Base-by-base conservation (phyloP, 1,140 invertebrate genomes). In the Drosophila equinoxialis region DNA sequence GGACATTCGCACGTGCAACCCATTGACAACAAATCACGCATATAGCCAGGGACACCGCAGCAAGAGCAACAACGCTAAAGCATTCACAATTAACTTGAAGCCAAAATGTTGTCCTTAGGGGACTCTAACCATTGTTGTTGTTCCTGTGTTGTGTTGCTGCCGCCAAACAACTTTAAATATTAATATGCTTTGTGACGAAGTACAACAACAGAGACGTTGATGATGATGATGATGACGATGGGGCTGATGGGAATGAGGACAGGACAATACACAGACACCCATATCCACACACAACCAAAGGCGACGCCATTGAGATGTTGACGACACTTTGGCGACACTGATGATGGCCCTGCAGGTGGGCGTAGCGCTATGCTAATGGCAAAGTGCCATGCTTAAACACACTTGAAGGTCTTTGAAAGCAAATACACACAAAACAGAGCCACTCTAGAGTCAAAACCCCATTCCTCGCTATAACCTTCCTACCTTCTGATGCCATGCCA, bases 21-120 rank as follows among this genome's bases (percentile, higher is more conserved):
- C 66, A 74, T 77, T 74, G 71, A 77, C 71, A 74, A 66, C 75
- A 77, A 77, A 77, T 77, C 75, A 77, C 75, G 66, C 67, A 69
- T 66, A 77, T 39, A 62, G 59, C 59, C 20, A 62, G 57, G 57
- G 57, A 51, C 45, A 51, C 55, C 23, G 33, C 55, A 58, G 33
- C 55, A 58, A 35, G 2, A 35, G 10, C 55, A 58, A 35, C 55
- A 33, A 35, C 26, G 33, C 23, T 20, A 59, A 39, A 51, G 71
- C 66, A 74, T 77, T 77, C 71, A 71, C 75, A 77, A 77, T 77
- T 77, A 77, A 77, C 75, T 77, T 74, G 66, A 63, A 77, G 75
- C 75, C 75, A 74, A 71, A 48, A 48, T 75, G 68, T 61, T 68
- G 73, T 67, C 33, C 57, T 37, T 59, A 35, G 57, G 33, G 65